Evolutionary conservation across 2,113 vertebrate genomes (phyloP), one percentile per base, ranked within the genome.

Genomic region (Cyphomyrus plagiostoma): DNA sequence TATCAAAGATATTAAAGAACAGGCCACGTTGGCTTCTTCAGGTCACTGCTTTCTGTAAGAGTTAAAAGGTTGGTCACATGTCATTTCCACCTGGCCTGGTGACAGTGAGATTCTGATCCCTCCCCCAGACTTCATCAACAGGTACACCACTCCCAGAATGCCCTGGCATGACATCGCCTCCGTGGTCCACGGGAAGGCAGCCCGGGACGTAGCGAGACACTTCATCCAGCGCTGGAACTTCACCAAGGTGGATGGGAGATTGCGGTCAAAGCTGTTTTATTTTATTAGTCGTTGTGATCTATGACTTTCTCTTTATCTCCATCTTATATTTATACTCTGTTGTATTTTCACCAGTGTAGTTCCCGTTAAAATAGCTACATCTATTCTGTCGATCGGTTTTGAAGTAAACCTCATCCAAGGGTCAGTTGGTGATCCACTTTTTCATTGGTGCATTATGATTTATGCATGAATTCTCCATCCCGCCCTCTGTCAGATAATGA

Each of bases 171-270:
- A 99, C 92, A 97, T 97, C n/a, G 92, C 95, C 53, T 96, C 96
- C 0, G 97, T 90, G 39, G 97, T 98, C 66, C 97, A 97, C 0
- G 97, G 97, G 66, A 96, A 92, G 89, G 98, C 98, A 0, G 98
- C 98, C 0, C 96, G 98, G 0, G 98, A 99, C 0, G 94, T 98
- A 4, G 98, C 98, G 0, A 94, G 98, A 0, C 98, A 99, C 92
- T 99, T 99, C 82, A 99, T 99, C 93, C 98, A 99, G 92, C 97
- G 98, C 86, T 99, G 98, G 98, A 99, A 99, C 92, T 99, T 99
- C 94, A 97, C 97, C 0, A 99, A 99, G 97, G 98, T 99, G 56
- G 90, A 89, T 3, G 2, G 87, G 26, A 53, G 7, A 11, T 5
- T 2, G 3, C 4, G 5, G 30, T 26, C 30, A 13, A 26, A 23